Base-by-base conservation (phyloP, 2,113 vertebrate species). In the Amphilophus citrinellus region DNA sequence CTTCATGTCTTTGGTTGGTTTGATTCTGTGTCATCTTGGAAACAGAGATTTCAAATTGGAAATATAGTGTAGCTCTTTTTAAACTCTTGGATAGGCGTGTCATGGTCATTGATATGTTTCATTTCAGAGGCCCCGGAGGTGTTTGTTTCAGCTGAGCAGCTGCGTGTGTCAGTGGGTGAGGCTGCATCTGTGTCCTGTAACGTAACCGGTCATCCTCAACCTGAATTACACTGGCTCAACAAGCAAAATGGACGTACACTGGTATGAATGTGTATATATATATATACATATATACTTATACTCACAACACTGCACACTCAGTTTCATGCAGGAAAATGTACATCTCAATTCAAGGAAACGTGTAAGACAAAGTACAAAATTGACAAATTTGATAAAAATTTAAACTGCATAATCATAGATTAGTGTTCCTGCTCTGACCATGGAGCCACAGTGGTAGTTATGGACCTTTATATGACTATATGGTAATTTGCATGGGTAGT, bases 1-100 rank as follows among this genome's bases (percentile, higher is more conserved):
- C 93, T 96, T 18, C 84, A 95, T 18, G 92, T 96, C 53, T 92
- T 84, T 47, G 96, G 96, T 96, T 44, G 80, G 88, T 91, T 73
- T 13, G 42, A 3, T 22, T 59, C 14, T 10, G 0, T 15, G 15
- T 18, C 2, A 7, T 4, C 11, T 10, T 6, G 2, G 47, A 50
- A 47, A 30, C 22, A 47, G 22, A 50, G 6, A 50, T 50, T 50
- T 50, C 47, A 7, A 10, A 65, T n/a, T 32, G 18, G 13, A 22
- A 58, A 53, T 9, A 13, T 20, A 15, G 17, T 2, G 3, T 22
- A 15, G 11, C 35, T 56, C 15, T 47, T 58, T 58, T 30, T 30
- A 50, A 47, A 71, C 30, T 71, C 44, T 30, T 71, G 66, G 18
- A 50, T 30, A 18, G 47, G 24, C 17, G 7, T 30, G 42, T 58